Percentiles rank a stretch among this genome's conserved stretches.
phyloP scores from a whole-genome alignment of 2,797 vertebrate genomes.

The Oryzias sinensis region DNA sequence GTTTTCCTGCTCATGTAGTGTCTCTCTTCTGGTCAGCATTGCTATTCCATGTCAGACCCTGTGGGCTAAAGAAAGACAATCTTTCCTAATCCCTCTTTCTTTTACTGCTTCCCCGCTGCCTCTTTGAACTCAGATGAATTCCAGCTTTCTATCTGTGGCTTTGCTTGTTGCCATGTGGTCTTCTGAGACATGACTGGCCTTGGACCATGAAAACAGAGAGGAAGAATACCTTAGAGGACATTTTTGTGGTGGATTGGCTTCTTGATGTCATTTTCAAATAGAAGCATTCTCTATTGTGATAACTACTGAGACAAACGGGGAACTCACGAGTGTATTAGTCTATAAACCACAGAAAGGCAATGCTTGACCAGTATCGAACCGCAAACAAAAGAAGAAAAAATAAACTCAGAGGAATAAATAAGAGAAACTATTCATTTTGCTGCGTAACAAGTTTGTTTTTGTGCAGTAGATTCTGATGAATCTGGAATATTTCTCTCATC shows the following conservation, averaged over 20 bases:
- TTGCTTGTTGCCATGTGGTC: constrained; percentile 15
- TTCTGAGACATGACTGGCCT: not conserved
- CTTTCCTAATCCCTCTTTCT: constrained; percentile 19
- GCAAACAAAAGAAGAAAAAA: not conserved
- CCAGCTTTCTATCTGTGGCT: not conserved
- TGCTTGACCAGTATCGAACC: not conserved
- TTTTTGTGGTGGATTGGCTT: constrained; percentile 20
- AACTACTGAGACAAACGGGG: constrained; percentile 31
- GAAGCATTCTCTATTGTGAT: constrained; percentile 16
- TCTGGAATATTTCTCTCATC: no score
- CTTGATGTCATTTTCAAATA: constrained; percentile 28
- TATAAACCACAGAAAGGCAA: constrained; percentile 7
- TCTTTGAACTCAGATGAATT: constrained; percentile 10
- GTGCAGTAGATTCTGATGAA: no score
- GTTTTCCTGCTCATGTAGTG: constrained; percentile 10
- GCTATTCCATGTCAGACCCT: constrained; percentile 20
- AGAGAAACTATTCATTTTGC: no score
- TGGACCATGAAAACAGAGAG: constrained; percentile 31
- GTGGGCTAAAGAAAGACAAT: constrained; percentile 14
- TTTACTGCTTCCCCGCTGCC: constrained; percentile 26
- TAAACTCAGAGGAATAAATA: no score
- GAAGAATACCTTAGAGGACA: constrained; percentile 45
- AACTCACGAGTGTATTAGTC: constrained; percentile 1
- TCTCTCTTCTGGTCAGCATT: constrained; percentile 4
- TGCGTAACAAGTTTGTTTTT: no score